Base-by-base conservation (phyloP, 2,113 vertebrate species). In the Silurus meridionalis region DNA sequence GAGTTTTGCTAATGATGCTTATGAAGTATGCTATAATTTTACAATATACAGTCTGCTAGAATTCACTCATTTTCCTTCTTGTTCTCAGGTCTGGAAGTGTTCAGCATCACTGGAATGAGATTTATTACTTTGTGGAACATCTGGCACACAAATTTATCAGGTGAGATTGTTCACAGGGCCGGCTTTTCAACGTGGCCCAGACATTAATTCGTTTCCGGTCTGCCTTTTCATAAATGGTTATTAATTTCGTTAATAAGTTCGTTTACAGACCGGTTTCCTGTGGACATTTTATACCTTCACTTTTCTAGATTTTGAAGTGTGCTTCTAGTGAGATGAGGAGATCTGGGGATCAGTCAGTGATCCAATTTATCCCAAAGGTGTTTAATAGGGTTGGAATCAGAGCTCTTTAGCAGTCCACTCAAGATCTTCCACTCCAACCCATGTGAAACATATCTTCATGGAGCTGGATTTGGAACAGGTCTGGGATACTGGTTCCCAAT, bases 71-170 rank as follows among this genome's bases (percentile, higher is more conserved):
- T 6, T 13, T 61, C 61, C 17, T 23, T 63, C 28, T 74, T 50
- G n/a, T 48, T 14, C 89, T 84, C 83, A 99, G 98, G 83, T 99
- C 98, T 28, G 98, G 98, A 89, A 99, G 98, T 50, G 97, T 99
- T 77, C 95, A 97, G 81, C 94, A 98, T 88, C 97, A 99, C 87
- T 99, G 98, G 98, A 98, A 96, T 90, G 98, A 99, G 91, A 99
- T 99, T 50, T 99, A 97, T 91, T 97, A 97, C 87, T 99, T 99
- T 91, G 98, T 99, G 87, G 96, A 99, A 88, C 97, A 98, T 79
- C 90, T 99, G 93, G 96, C 98, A 50, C 96, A 96, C 85, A 99
- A 97, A 90, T 99, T 99, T 89, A 98, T 98, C 88, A 99, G 98
- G 98, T 99, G 87, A 57, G 80, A 4, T 50, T 50, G 63, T 82